Percentiles rank a stretch among this genome's conserved stretches.
These are phyloP conservation scores for Gorsachius magnificus DNA, from an alignment of 2,797 vertebrate species.

Conservation along the genomic window DNA sequence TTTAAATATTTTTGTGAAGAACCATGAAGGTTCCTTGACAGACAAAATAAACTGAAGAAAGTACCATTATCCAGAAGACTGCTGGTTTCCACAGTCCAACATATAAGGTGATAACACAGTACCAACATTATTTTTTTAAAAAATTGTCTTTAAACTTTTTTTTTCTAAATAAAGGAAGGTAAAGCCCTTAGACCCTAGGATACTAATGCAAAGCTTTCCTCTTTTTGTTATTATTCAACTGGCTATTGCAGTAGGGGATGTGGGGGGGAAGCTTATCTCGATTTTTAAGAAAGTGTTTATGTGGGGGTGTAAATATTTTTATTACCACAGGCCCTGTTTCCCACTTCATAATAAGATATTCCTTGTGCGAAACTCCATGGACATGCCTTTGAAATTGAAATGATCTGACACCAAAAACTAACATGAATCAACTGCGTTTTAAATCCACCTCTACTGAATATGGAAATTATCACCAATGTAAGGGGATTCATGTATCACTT, in stretches of 20 bases:
- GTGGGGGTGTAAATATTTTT: neutral
- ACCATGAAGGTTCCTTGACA: neutral
- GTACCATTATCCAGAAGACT: neutral
- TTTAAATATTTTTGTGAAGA: neutral
- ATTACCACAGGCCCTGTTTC: neutral
- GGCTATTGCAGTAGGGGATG: neutral
- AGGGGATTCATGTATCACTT: neutral
- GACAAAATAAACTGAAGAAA: neutral
- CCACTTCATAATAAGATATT: neutral
- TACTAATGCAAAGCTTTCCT: neutral
- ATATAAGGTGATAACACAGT: neutral
- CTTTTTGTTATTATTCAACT: neutral
- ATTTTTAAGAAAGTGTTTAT: neutral
- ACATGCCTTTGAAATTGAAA: neutral
- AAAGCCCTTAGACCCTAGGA: neutral
- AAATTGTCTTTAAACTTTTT: neutral
- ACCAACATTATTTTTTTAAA: neutral
- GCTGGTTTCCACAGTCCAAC: neutral
- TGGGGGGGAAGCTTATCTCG: accelerated
- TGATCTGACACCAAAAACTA: neutral
- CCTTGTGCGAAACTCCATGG: neutral
- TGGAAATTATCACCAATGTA: neutral
- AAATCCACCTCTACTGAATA: neutral
- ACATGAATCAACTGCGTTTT: neutral
- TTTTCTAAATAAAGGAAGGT: neutral